These are phyloP conservation scores for Daktulosphaira vitifoliae DNA, from an alignment of 1,140 invertebrate species.

Conservation along the genomic window DNA sequence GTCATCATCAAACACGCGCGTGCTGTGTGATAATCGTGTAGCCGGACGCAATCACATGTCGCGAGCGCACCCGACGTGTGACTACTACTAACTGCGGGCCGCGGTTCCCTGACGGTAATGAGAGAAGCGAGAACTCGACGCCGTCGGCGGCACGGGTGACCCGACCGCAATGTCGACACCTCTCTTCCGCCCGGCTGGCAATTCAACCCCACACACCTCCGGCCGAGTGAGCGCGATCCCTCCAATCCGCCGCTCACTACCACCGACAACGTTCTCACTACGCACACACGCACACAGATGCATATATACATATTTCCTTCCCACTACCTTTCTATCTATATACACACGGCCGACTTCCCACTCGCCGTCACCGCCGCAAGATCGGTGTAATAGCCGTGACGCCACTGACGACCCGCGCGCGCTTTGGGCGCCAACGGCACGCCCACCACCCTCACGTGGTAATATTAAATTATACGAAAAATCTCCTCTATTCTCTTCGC, in stretches of 20 bases:
- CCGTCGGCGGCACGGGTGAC: slow-evolving; percentile 26
- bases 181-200: slow-evolving; percentile 1
- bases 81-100: slow-evolving; percentile 18
- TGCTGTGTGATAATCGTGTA: slow-evolving; percentile 1
- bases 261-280: too few relatives aligned
- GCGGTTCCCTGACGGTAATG: slow-evolving; percentile 29
- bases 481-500: neutral
- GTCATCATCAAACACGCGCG: slow-evolving; percentile 32
- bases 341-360: neutral
- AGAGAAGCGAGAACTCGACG: slow-evolving; percentile 33
- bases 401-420: slow-evolving; percentile 33
- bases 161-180: slow-evolving; percentile 33
- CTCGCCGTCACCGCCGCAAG: neutral
- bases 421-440: slow-evolving; percentile 32
- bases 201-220: slow-evolving; percentile 24
- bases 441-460: slow-evolving; percentile 26
- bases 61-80: slow-evolving; percentile 29
- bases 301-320: too few relatives aligned
- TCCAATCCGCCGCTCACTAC: too few relatives aligned
- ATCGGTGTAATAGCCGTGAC: slow-evolving; percentile 33
- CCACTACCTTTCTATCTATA: too few relatives aligned
- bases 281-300: too few relatives aligned
- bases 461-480: slow-evolving; percentile 34
- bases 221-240: neutral
- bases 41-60: slow-evolving; percentile 21